Evolutionary conservation across 2,797 vertebrate genomes (phyloP).

Genomic region (Caiman crocodilus): DNA sequence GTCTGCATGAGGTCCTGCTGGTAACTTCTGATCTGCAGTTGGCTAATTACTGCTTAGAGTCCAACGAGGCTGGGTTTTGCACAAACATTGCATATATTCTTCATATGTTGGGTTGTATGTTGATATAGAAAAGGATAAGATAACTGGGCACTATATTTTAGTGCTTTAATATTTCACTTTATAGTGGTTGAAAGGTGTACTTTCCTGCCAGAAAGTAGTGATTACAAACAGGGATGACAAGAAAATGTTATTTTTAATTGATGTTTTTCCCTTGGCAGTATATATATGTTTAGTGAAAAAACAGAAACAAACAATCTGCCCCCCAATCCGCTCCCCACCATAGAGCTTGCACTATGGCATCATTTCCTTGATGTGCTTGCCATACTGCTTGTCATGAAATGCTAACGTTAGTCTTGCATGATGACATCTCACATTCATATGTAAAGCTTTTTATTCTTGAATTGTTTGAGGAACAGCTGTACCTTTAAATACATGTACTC

Average conservation of each 20-base stretch:
- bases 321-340: too few relatives aligned
- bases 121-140: background rate
- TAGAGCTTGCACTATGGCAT: background rate
- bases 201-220: background rate
- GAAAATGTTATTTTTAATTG: background rate
- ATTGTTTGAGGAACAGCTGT: background rate
- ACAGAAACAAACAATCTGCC: too few relatives aligned
- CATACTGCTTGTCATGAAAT: background rate
- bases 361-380: background rate
- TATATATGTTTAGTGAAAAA: background rate
- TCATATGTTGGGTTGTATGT: background rate
- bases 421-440: background rate
- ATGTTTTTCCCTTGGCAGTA: background rate
- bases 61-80: background rate
- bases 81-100: background rate
- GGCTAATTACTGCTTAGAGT: slow-evolving; percentile 49
- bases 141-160: background rate
- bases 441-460: background rate
- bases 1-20: slow-evolving; percentile 40
- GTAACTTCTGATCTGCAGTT: slow-evolving; percentile 40
- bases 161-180: background rate
- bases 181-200: background rate
- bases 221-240: background rate
- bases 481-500: background rate
- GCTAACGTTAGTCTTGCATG: too few relatives aligned